Evolutionary conservation across 1,140 invertebrate species (phyloP), one percentile per base, ranked within the genome.

Genomic region (Archegozetes longisetosus): DNA sequence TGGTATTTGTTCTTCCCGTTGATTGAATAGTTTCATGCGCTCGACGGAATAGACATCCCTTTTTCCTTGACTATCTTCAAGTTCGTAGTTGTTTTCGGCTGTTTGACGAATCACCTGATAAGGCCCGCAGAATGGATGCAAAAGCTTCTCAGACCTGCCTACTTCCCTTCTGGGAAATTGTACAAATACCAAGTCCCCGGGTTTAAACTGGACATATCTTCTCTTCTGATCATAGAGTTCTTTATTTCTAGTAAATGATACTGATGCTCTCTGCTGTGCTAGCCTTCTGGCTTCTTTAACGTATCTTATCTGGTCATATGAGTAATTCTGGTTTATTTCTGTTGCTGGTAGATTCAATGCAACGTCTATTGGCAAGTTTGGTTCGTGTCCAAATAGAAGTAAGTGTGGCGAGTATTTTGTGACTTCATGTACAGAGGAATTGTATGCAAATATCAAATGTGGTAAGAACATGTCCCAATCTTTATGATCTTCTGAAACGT

Each of bases 381-480:
- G 67, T 60, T 71, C 69, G 52, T 62, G 61, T 9, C 74, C 74
- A 55, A 73, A 75, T 20, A 76, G n/a, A 3, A 77, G 40, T 66
- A 74, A 70, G 55, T 72, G 71, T 1, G 74, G 71, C 9, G 69
- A 62, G 61, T 66, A 72, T 13, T 67, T 64, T 0, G 71, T 76
- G 0, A 68, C 64, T 51, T 61, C 61, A 56, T 77, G 75, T 1
- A 67, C 27, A n/a, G 71, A 65, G 0, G 71, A 72, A 47, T 77
- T 77, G 56, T 75, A 73, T 4, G 68, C 69, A 62, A 74, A 75
- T 13, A 69, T 69, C 0, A 73, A 73, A 20, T 69, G 70, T 1
- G 66, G 67, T 1, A 75, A 58, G 9, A 68, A 72, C 54, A 68
- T 54, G 51, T 76, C 73, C 75, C 76, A 78, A 60, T 76, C 68